phyloP scores from a whole-genome alignment of 2,797 vertebrate genomes.

The Falco peregrinus region DNA sequence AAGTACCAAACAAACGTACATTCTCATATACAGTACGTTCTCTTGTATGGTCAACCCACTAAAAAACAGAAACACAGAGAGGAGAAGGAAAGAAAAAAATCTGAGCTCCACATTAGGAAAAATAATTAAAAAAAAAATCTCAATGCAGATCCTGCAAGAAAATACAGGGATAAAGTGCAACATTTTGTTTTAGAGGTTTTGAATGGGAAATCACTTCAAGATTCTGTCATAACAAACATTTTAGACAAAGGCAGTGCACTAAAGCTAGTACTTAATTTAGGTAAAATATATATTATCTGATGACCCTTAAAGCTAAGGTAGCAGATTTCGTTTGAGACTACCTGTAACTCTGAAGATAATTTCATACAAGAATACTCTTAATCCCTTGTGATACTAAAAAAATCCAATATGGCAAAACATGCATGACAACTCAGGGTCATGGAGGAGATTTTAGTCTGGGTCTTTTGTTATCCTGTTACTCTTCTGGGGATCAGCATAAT shows the following conservation, averaged over 20 bases:
- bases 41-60: background rate
- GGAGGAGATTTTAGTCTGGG: background rate
- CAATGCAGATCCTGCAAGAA: background rate
- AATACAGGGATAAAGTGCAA: background rate
- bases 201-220: background rate
- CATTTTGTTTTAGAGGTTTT: background rate
- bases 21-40: background rate
- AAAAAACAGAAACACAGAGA: background rate
- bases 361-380: background rate
- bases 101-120: accelerated
- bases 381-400: background rate
- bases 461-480: background rate
- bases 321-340: background rate
- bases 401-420: background rate
- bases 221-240: background rate
- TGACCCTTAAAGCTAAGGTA: background rate
- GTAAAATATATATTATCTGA: background rate
- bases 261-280: background rate
- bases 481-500: background rate
- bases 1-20: background rate
- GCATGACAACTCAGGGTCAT: background rate
- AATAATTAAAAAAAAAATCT: background rate
- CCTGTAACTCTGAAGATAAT: background rate
- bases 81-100: background rate
- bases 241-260: background rate